A percentile compares a stretch with the other conserved stretches of the same genome.
Conservation (phyloP, 2,113 vertebrate genomes). For the Varanus salvator region DNA sequence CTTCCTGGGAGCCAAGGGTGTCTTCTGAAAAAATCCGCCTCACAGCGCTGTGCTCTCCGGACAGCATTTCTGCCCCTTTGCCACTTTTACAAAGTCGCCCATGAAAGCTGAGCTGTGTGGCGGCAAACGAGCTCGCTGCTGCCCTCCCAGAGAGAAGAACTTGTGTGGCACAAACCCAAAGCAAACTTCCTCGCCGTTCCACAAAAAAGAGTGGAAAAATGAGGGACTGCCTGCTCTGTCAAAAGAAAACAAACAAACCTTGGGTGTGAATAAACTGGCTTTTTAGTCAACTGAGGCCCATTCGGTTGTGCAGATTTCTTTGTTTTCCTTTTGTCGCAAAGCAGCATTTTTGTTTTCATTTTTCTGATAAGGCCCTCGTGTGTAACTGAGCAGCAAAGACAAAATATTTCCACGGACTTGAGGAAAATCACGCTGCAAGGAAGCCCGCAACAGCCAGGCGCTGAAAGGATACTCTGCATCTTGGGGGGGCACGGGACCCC, state of each 20-base stretch:
- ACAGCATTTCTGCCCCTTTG: background rate
- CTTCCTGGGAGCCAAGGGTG: background rate
- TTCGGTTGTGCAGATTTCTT: background rate
- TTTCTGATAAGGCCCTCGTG: too few species aligned
- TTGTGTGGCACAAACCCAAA: background rate
- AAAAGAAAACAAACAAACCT: background rate
- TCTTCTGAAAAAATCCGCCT: constrained; percentile 29
- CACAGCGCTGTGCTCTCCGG: constrained; percentile 21
- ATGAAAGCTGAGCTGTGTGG: background rate
- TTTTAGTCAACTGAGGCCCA: background rate
- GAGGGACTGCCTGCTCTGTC: background rate
- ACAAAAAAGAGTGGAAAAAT: background rate
- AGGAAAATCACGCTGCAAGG: background rate
- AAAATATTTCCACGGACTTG: background rate
- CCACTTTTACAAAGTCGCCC: background rate
- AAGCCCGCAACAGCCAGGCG: too few species aligned
- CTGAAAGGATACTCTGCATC: background rate
- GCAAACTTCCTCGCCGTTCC: background rate
- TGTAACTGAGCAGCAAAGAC: background rate
- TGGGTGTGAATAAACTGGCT: background rate
- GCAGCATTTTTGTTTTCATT: too few species aligned
- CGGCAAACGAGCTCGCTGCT: constrained; percentile 15
- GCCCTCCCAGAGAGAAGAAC: background rate
- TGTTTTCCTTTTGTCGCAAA: background rate
- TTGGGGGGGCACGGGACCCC: background rate